Conservation (phyloP, 1,140 invertebrate species). For the Polypedilum pembai region DNA sequence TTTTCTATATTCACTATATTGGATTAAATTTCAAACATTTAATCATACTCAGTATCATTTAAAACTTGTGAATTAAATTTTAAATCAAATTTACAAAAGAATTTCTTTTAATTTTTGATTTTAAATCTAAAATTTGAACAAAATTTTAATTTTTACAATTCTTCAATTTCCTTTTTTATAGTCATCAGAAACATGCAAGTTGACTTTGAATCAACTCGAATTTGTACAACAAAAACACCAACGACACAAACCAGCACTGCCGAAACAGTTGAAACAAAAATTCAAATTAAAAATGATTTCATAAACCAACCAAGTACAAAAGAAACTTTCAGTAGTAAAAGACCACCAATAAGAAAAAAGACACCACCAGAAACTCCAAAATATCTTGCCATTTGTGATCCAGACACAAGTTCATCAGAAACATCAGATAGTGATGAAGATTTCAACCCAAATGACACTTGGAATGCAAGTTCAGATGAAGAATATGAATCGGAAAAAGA, state of each 20-base stretch:
- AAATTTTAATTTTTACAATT: too few relatives aligned
- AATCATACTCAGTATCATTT: too few relatives aligned
- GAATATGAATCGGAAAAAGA: conserved; percentile 30
- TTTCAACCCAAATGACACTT: background rate
- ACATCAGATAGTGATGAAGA: background rate
- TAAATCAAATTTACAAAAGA: too few relatives aligned
- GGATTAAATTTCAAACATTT: too few relatives aligned
- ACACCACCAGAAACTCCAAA: background rate
- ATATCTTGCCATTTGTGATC: conserved; percentile 30
- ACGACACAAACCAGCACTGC: conserved; percentile 31
- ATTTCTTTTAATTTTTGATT: conserved; percentile 25
- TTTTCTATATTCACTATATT: too few relatives aligned
- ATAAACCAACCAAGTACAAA: conserved; percentile 32
- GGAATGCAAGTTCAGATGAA: conserved; percentile 32
- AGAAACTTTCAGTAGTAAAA: conserved; percentile 28
- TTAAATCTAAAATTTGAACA: too few relatives aligned
- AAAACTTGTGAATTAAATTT: too few relatives aligned
- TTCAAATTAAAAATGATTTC: background rate
- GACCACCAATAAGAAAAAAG: background rate
- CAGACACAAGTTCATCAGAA: conserved; percentile 30
- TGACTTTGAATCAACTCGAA: conserved; percentile 37
- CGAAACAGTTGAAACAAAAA: conserved; percentile 27
- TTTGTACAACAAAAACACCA: conserved; percentile 31
- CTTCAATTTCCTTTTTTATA: too few relatives aligned
- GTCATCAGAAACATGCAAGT: conserved; percentile 34